phyloP scores from a whole-genome alignment of 2,797 vertebrate genomes.

The Scolopax bukidnonensis region DNA sequence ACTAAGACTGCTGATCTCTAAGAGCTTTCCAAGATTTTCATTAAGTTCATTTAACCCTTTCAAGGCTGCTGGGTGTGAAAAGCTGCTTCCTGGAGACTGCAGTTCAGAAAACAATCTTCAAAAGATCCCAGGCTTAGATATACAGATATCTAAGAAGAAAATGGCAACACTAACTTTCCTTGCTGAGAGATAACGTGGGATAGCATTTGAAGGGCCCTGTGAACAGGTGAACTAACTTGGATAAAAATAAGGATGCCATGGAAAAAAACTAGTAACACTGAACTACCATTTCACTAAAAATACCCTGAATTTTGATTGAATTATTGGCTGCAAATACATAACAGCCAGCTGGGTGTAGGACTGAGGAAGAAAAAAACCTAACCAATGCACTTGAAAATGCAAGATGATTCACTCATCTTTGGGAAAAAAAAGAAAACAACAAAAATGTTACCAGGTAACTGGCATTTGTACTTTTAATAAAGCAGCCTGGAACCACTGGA shows the following conservation, averaged over 20 bases:
- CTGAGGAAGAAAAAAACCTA: neutral
- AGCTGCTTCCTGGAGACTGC: neutral
- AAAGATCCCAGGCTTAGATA: neutral
- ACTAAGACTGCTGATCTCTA: neutral
- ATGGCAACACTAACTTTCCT: neutral
- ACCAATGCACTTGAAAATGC: neutral
- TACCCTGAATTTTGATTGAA: neutral
- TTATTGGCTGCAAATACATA: neutral
- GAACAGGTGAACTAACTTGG: neutral
- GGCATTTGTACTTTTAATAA: neutral
- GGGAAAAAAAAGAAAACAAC: neutral
- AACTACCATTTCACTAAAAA: neutral
- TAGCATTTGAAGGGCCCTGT: neutral
- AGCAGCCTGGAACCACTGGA: neutral
- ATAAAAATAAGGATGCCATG: neutral
- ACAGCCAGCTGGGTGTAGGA: neutral
- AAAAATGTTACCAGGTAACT: neutral
- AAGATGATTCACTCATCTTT: neutral
- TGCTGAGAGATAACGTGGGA: neutral
- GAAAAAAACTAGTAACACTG: neutral
- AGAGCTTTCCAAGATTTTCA: neutral
- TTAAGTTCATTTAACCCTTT: constrained; percentile 1
- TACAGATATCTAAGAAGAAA: neutral
- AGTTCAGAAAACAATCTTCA: neutral
- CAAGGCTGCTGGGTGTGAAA: neutral